A percentile compares a stretch with the other conserved stretches of the same genome.
Conservation (phyloP, 1,140 invertebrate genomes). For the Phenacoccus solenopsis region DNA sequence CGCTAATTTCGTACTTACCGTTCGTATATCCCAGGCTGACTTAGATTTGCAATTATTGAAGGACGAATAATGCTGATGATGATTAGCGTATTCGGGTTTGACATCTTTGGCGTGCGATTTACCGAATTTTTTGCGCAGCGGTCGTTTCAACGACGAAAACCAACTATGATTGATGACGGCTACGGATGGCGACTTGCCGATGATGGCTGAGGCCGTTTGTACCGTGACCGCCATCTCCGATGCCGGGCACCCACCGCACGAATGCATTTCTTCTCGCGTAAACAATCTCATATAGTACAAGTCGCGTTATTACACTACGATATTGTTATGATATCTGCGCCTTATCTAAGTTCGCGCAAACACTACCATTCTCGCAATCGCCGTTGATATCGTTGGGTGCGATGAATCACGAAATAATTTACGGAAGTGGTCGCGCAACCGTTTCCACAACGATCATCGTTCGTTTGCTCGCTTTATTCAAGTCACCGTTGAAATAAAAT, state of each 20-base stretch:
- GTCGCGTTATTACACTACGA: no score
- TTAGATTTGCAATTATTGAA: conserved; percentile 20
- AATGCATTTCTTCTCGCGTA: not conserved
- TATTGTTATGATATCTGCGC: no score
- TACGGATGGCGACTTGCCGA: not conserved
- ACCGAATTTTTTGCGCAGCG: conserved; percentile 38
- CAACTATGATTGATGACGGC: conserved; percentile 49
- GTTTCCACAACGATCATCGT: no score
- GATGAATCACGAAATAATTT: no score
- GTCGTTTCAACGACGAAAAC: conserved; percentile 58
- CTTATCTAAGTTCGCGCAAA: no score
- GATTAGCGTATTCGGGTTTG: not conserved
- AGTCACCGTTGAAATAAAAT: no score
- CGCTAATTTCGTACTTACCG: not conserved
- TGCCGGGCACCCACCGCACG: not conserved
- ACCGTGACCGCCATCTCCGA: not conserved
- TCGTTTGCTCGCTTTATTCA: no score
- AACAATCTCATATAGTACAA: not conserved
- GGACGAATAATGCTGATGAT: conserved; percentile 1
- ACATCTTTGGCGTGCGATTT: not conserved
- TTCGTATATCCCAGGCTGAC: conserved; percentile 24
- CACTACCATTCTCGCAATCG: no score
- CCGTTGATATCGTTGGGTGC: no score
- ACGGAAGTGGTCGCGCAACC: no score
- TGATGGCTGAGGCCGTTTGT: not conserved